Conservation (phyloP, 2,888 invertebrate species). For the Cabera pusaria region DNA sequence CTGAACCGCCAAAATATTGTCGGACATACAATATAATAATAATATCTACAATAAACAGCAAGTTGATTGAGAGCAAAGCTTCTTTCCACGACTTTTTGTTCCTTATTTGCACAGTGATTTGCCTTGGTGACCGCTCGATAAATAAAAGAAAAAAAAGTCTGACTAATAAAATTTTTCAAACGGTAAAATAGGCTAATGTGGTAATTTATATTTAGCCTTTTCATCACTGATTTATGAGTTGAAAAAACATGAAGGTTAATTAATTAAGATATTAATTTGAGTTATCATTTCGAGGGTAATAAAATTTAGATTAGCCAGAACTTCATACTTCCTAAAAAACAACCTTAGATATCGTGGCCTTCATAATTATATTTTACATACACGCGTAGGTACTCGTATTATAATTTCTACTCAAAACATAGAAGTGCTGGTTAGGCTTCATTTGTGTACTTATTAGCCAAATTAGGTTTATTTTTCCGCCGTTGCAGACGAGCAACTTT, state of each 20-base stretch:
- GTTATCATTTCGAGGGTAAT: constrained; percentile 16
- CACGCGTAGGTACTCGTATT: not conserved
- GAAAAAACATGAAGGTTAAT: constrained; percentile 16
- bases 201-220: constrained; percentile 1
- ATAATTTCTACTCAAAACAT: constrained; percentile 19
- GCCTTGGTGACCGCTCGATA: too few relatives aligned
- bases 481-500: constrained; percentile 26
- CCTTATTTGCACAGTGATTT: too few relatives aligned
- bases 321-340: not conserved
- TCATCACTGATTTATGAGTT: constrained; percentile 5
- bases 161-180: too few relatives aligned
- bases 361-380: constrained; percentile 8
- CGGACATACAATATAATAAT: too few relatives aligned
- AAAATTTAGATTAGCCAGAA: constrained; percentile 16
- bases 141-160: too few relatives aligned
- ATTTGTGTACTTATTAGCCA: constrained; percentile 22
- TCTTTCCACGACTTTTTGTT: too few relatives aligned
- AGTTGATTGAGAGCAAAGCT: too few relatives aligned
- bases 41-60: too few relatives aligned
- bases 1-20: too few relatives aligned
- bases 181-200: not conserved
- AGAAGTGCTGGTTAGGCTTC: constrained; percentile 22
- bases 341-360: constrained; percentile 7
- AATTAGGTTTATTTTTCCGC: constrained; percentile 26
- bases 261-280: constrained; percentile 10